phyloP scores from a whole-genome alignment of 2,888 invertebrate genomes.

The Pristionchus entomophagus region DNA sequence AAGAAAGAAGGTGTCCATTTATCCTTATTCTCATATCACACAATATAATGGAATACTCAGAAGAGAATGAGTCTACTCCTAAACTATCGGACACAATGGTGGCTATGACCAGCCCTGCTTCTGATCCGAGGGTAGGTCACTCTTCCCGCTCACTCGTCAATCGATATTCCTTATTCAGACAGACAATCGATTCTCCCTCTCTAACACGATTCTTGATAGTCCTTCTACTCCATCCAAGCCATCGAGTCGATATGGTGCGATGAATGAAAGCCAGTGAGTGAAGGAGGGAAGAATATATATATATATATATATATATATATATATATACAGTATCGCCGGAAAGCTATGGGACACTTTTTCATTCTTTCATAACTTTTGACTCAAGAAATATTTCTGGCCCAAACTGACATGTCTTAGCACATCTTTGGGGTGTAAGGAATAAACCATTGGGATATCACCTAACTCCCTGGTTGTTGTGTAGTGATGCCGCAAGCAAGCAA shows the following conservation, averaged over 20 bases:
- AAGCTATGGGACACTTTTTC: too few species aligned
- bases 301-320: too few species aligned
- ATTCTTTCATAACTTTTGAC: too few species aligned
- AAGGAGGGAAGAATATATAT: too few species aligned
- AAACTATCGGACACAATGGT: not conserved
- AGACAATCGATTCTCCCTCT: not conserved
- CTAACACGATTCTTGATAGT: not conserved
- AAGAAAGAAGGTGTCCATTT: not conserved
- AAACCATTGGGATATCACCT: too few species aligned
- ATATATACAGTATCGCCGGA: too few species aligned
- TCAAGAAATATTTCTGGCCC: too few species aligned
- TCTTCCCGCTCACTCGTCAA: not conserved
- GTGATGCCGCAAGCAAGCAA: too few species aligned
- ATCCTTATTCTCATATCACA: not conserved
- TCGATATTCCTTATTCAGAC: not conserved
- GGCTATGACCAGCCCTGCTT: not conserved
- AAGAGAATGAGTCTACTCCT: not conserved
- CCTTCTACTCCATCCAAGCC: not conserved
- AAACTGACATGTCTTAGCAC: too few species aligned
- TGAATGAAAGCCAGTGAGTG: slow-evolving; percentile 19
- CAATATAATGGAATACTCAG: not conserved
- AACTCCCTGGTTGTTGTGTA: too few species aligned
- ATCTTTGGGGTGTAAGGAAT: too few species aligned
- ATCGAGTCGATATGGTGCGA: not conserved
- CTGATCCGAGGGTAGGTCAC: not conserved